A percentile compares a stretch with the other conserved stretches of the same genome.
phyloP scores from a whole-genome alignment of 1,140 invertebrate species.

The Tetramorium simillimum region DNA sequence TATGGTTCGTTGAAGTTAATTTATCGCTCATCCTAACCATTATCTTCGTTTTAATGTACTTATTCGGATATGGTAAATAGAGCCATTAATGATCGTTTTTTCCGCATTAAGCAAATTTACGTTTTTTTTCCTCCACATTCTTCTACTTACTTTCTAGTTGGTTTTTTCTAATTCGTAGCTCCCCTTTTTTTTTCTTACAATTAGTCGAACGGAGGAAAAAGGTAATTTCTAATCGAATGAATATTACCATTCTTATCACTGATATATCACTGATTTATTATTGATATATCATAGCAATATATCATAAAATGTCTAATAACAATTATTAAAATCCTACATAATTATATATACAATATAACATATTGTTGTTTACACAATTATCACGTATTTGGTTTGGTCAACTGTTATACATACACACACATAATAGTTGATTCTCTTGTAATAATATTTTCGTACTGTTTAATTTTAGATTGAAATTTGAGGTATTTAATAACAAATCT shows the following conservation, averaged over 20 bases:
- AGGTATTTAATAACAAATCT: neutral
- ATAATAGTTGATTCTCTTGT: neutral
- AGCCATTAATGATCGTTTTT: slow-evolving; percentile 2
- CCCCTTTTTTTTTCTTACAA: neutral
- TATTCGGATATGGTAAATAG: neutral
- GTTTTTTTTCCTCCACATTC: neutral
- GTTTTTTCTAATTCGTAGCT: neutral
- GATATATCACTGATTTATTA: neutral
- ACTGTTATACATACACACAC: neutral
- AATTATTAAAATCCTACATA: no score
- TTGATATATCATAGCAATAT: neutral
- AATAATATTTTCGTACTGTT: neutral
- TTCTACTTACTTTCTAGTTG: neutral
- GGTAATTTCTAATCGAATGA: neutral
- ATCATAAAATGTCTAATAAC: neutral
- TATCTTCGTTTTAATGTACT: slow-evolving; percentile 51
- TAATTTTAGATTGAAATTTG: neutral
- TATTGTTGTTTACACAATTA: no score
- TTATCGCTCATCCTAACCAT: slow-evolving; percentile 49
- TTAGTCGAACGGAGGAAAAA: neutral
- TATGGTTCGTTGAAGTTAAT: slow-evolving; percentile 62
- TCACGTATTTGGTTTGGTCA: neutral
- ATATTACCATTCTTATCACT: slow-evolving; percentile 16
- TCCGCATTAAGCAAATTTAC: neutral
- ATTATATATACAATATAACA: no score